Evolutionary conservation across 2,113 vertebrate genomes (phyloP), one percentile per base, ranked within the genome.

Genomic region (Tetrao urogallus): DNA sequence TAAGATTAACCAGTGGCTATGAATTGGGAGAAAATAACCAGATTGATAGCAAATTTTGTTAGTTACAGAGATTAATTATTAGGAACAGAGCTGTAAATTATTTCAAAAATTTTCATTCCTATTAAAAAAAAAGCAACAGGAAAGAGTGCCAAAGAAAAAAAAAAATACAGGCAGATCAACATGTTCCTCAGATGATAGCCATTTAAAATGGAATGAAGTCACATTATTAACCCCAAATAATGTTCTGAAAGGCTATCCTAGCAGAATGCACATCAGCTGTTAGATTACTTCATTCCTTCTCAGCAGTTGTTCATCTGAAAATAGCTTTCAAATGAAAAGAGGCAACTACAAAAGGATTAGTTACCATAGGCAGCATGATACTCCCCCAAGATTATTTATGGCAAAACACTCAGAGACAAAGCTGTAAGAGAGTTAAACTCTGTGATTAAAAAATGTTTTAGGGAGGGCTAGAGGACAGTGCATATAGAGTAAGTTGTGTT

Each of bases 241-340:
- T 97, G 96, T 91, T 88, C 92, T 96, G 95, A 98, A 98, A 97
- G 92, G 72, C 92, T 96, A 97, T 97, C 97, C 97, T 97, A 96
- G 92, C 97, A 98, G 98, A 98, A 98, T 98, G 98, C 97, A 97
- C 98, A 93, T 98, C 99, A 99, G 99, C 98, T 99, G 99, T 98
- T 97, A 96, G 95, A 94, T 94, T 96, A 96, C 97, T 96, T 98
- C 98, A 98, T 97, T 97, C 97, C 95, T 98, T 96, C 85, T 94
- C 90, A 97, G 97, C 98, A 99, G 98, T 99, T 98, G 98, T 98
- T 98, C 97, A 82, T 97, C 98, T 98, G 97, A 98, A 99, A 99
- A 99, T 99, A 99, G 98, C 97, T 92, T 97, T 97, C 97, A 96
- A 97, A 98, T 97, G 97, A 98, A 97, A 97, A 97, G 96, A 97